Evolutionary conservation across 2,797 vertebrate genomes (phyloP).

Genomic region (Acrossocheilus wenchowensis): DNA sequence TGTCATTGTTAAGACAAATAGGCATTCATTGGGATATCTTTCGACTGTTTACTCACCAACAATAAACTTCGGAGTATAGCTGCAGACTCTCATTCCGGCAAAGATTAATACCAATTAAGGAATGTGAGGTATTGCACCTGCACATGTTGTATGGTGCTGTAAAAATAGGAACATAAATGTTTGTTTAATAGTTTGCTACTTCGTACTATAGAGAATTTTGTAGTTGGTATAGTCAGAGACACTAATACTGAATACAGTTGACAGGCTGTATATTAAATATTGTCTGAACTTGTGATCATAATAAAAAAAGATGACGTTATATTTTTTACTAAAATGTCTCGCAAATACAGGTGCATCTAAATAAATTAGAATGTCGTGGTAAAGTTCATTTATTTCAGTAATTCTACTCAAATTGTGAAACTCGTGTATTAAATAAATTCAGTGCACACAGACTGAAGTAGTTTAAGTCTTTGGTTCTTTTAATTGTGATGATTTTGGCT

Average conservation of each 20-base stretch:
- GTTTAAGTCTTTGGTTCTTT: too few species aligned
- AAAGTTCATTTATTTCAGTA: too few species aligned
- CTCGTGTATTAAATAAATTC: too few species aligned
- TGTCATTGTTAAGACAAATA: slow-evolving; percentile 74
- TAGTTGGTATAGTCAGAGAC: background rate
- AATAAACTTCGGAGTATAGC: slow-evolving; percentile 34
- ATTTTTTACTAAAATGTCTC: background rate
- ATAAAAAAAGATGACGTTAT: background rate
- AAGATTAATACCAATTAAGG: slow-evolving; percentile 43
- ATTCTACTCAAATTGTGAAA: too few species aligned
- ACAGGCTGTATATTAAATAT: background rate
- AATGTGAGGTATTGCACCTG: slow-evolving; percentile 46
- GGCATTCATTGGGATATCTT: slow-evolving; percentile 65
- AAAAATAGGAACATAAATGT: background rate
- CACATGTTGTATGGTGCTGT: background rate
- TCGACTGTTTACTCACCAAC: slow-evolving; percentile 65
- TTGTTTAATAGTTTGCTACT: background rate
- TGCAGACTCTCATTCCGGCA: slow-evolving; percentile 22
- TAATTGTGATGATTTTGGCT: too few species aligned
- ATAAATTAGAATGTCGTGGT: too few species aligned
- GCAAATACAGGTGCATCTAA: background rate
- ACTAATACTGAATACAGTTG: background rate
- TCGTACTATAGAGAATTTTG: background rate
- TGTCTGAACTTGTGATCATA: background rate
- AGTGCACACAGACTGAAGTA: too few species aligned